Conservation (phyloP, 2,797 vertebrate species). For the Tenualosa ilisha region DNA sequence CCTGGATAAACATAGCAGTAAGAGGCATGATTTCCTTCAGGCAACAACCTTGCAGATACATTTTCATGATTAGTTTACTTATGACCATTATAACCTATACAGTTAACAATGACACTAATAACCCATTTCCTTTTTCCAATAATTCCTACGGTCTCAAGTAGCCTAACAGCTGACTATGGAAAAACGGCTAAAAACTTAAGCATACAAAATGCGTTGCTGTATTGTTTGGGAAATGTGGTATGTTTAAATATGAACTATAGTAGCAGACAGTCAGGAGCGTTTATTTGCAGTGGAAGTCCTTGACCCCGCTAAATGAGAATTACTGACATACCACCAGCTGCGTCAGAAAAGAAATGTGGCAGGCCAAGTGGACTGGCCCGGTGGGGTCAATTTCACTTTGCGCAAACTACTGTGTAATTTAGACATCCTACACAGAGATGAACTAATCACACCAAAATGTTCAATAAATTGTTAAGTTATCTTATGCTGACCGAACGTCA, state of each 20-base stretch:
- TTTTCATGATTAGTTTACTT: no score
- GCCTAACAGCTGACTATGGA: background rate
- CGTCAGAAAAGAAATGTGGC: conserved; percentile 8
- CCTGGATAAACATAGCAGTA: conserved; percentile 26
- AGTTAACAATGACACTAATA: background rate
- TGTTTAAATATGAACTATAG: conserved; percentile 11
- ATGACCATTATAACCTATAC: no score
- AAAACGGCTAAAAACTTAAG: background rate
- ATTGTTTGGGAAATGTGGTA: background rate
- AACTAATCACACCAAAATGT: background rate
- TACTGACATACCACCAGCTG: conserved; percentile 13
- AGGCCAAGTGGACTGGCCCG: background rate
- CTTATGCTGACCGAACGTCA: background rate
- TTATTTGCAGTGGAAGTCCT: conserved; percentile 45
- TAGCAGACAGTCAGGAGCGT: background rate
- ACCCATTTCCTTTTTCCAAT: background rate
- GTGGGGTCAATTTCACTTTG: background rate
- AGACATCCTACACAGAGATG: background rate
- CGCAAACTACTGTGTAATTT: background rate
- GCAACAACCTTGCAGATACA: background rate
- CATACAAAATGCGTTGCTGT: background rate
- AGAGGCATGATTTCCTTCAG: background rate
- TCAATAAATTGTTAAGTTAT: background rate
- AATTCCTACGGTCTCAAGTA: background rate
- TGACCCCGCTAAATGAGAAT: conserved; percentile 48